These are phyloP conservation scores for Leptosomus discolor DNA, from an alignment of 2,113 vertebrate genomes.

Conservation along the genomic window DNA sequence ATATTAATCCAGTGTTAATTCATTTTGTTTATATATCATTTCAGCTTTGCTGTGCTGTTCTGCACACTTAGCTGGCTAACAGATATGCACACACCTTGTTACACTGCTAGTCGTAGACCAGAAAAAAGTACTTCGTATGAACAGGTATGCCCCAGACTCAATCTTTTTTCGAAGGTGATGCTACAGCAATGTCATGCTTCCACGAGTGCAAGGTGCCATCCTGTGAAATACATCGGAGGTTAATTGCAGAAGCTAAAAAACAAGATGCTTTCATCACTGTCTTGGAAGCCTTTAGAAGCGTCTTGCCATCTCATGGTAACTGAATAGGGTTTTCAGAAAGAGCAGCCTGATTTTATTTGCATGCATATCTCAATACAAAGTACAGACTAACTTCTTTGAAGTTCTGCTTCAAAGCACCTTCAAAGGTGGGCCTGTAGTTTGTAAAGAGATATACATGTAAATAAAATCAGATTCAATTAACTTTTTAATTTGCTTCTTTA, in stretches of 20 bases:
- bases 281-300: not conserved
- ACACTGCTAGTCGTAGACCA: not conserved
- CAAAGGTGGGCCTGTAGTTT: slow-evolving; percentile 14
- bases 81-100: not conserved
- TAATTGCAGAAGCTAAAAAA: not conserved
- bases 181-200: not conserved
- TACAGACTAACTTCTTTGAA: slow-evolving; percentile 17
- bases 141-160: not conserved
- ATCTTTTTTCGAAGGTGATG: not conserved
- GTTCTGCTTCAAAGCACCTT: slow-evolving; percentile 53
- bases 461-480: slow-evolving; percentile 31
- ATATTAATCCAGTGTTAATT: not conserved
- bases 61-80: not conserved
- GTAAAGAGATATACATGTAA: slow-evolving; percentile 11
- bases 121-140: not conserved
- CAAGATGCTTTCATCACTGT: not conserved
- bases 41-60: not conserved
- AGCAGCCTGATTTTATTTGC: slow-evolving; percentile 46
- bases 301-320: slow-evolving; percentile 12
- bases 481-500: slow-evolving; percentile 29
- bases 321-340: not conserved
- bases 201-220: not conserved
- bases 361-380: slow-evolving; percentile 50
- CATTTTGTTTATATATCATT: not conserved
- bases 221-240: not conserved